Evolutionary conservation across 2,113 vertebrate species (phyloP), one percentile per base, ranked within the genome.

Genomic region (Salminus brasiliensis): DNA sequence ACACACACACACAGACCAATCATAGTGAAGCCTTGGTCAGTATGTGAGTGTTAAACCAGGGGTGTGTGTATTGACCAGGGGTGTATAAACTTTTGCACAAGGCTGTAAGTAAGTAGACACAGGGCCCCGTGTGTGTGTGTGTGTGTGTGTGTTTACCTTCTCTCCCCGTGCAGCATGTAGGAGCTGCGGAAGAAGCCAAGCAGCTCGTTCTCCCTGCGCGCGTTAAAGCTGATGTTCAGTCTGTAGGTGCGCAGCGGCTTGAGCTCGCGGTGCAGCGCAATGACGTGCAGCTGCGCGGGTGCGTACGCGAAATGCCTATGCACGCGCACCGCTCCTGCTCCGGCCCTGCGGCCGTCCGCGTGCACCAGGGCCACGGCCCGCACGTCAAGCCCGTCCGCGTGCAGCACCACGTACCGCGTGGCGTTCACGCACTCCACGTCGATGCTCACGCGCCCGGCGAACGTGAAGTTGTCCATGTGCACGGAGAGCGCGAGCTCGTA

Each of bases 391-490:
- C 94, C 91, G 87, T 97, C 96, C 1, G 94, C 87, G 87, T 98
- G 97, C 81, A 99, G 93, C 78, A 99, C 95, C 74, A 99, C 94
- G 91, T 96, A 94, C 45, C 93, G 91, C 68, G 96, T 98, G 88
- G 96, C 92, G 86, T 95, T 95, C 72, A 89, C 75, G 86, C 96
- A 97, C 87, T 95, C 95, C 75, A 99, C 88, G 90, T 97, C 95
- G 63, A 99, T 93, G 92, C 95, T 96, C 86, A 97, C 93, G 84
- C 96, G 95, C 6, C 97, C 97, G 1, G 95, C 93, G 91, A 97
- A 98, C 88, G 96, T 98, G 92, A 99, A 98, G 94, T 97, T 98
- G 87, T 98, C 97, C 97, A 99, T 96, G 92, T 94, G 92, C 79
- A 92, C 94, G 43, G 88, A 91, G 75, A 98, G 92, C 91, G 91